Percentiles rank a stretch among this genome's conserved stretches.
Evolutionary conservation across 2,797 vertebrate genomes (phyloP).

Genomic region (Poecile montanus): DNA sequence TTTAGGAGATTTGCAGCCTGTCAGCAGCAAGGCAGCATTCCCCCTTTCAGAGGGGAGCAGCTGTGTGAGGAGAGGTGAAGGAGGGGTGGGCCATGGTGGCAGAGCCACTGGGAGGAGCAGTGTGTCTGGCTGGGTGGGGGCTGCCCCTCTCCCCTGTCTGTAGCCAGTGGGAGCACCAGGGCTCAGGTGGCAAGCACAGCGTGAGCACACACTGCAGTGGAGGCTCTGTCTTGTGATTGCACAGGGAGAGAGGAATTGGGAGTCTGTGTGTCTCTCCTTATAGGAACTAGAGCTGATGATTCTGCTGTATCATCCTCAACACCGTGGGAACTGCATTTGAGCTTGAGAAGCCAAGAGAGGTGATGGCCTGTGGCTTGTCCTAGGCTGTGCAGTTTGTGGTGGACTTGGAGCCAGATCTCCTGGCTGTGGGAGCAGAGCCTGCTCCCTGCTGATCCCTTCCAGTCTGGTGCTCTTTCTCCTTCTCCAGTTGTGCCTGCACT

Average conservation of each 20-base stretch:
- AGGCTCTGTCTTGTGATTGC: neutral
- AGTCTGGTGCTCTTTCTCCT: neutral
- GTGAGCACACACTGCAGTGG: rapidly evolving
- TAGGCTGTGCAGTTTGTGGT: rapidly evolving
- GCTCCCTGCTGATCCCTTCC: neutral
- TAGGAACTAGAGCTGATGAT: neutral
- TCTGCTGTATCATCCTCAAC: rapidly evolving
- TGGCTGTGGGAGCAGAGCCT: neutral
- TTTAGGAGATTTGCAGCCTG: neutral
- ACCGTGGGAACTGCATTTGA: neutral
- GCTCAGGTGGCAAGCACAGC: neutral
- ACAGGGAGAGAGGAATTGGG: neutral
- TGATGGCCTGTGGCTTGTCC: neutral
- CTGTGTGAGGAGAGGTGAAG: rapidly evolving
- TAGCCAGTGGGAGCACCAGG: neutral
- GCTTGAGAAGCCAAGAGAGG: neutral
- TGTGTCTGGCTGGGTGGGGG: neutral
- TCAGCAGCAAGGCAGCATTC: neutral
- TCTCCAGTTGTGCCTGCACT: neutral
- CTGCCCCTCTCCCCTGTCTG: neutral
- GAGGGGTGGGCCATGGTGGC: neutral
- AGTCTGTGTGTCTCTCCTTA: neutral
- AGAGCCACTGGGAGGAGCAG: neutral
- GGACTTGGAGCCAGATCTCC: neutral
- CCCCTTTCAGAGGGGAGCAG: neutral